Conservation (phyloP, 1,140 invertebrate genomes). For the Cydia fagiglandana region DNA sequence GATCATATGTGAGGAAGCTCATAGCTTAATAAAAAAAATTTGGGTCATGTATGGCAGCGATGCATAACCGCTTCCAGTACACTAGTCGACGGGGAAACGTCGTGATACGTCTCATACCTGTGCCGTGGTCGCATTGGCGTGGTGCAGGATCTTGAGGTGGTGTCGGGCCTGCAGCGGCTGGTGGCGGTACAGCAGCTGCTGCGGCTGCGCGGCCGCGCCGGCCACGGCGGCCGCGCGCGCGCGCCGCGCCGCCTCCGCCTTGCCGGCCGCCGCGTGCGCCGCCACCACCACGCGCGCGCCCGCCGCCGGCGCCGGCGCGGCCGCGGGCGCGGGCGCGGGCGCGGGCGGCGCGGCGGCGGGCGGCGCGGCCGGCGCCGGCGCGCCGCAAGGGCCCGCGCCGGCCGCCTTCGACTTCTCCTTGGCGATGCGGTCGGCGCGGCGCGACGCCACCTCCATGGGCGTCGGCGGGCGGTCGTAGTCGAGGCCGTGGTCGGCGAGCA, state of each 20-base stretch:
- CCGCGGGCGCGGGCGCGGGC: constrained; percentile 9
- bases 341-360: constrained; percentile 7
- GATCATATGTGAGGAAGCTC: too few relatives aligned
- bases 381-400: constrained; percentile 46
- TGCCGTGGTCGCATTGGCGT: constrained; percentile 44
- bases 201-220: constrained; percentile 34
- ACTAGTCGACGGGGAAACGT: too few relatives aligned
- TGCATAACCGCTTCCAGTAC: too few relatives aligned
- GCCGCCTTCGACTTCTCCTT: constrained; percentile 85
- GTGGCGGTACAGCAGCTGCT: constrained; percentile 47
- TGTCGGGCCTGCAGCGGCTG: constrained; percentile 53
- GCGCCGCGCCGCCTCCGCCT: constrained; percentile 13
- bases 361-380: constrained; percentile 35
- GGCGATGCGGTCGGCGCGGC: constrained; percentile 90
- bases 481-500: constrained; percentile 91
- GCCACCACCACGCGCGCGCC: constrained; percentile 25
- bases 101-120: constrained; percentile 42
- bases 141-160: constrained; percentile 64
- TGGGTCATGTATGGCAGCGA: too few relatives aligned
- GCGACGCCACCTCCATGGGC: constrained; percentile 91
- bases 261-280: constrained; percentile 14
- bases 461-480: constrained; percentile 91
- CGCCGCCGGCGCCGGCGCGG: constrained; percentile 16
- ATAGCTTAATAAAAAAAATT: too few relatives aligned
- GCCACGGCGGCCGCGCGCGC: constrained; percentile 7